Conservation (phyloP, 2,888 invertebrate species). For the Diplazon laetatorius region DNA sequence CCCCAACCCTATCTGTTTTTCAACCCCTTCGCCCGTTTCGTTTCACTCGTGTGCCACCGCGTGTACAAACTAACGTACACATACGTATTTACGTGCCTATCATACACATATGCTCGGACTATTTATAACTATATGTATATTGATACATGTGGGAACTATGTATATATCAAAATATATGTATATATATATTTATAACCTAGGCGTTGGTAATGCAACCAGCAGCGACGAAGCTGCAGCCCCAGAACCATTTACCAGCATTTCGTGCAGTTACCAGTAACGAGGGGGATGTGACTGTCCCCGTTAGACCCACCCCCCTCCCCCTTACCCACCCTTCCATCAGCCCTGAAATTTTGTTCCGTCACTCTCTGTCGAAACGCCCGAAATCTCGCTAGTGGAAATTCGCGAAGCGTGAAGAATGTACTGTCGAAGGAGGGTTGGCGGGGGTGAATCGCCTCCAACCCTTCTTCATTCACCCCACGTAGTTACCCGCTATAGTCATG, state of each 20-base stretch:
- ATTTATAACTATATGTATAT: constrained; percentile 44
- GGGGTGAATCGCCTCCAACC: too few species aligned
- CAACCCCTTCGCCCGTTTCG: constrained; percentile 40
- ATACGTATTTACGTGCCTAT: constrained; percentile 39
- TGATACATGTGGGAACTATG: too few species aligned
- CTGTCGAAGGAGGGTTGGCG: too few species aligned
- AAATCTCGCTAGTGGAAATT: constrained; percentile 35
- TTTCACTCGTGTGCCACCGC: constrained; percentile 40
- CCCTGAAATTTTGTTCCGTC: constrained; percentile 46
- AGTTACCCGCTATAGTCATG: neutral
- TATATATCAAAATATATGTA: too few species aligned
- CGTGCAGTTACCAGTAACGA: constrained; percentile 64
- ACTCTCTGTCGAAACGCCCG: constrained; percentile 26
- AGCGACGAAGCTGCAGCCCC: constrained; percentile 54
- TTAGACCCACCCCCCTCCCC: neutral
- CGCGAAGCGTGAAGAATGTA: constrained; percentile 17
- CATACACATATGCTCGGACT: constrained; percentile 18
- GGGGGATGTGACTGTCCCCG: constrained; percentile 53
- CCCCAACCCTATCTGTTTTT: constrained; percentile 57
- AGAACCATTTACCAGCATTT: constrained; percentile 65
- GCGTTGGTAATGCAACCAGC: constrained; percentile 45
- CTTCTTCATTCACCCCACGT: neutral
- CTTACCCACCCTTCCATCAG: constrained; percentile 16
- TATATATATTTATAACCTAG: constrained; percentile 56
- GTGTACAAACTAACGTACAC: constrained; percentile 28